A percentile compares a stretch with the other conserved stretches of the same genome.
These are phyloP conservation scores for Macropus fuliginosus DNA, from an alignment of 2,797 vertebrate species.

Conservation along the genomic window DNA sequence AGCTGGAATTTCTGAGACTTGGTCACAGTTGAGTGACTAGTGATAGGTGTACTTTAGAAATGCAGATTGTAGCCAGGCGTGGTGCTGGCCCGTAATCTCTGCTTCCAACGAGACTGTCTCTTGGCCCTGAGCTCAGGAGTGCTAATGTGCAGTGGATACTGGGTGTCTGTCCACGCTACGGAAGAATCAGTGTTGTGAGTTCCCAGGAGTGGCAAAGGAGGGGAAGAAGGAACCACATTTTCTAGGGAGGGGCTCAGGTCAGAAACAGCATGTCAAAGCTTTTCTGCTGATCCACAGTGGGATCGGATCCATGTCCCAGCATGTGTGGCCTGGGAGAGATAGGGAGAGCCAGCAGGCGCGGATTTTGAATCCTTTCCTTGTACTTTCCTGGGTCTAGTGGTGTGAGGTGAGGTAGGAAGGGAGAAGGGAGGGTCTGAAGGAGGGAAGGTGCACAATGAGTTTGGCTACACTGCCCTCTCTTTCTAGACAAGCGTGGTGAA, in stretches of 20 bases:
- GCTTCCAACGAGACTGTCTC: neutral
- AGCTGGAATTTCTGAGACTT: neutral
- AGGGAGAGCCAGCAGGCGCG: neutral
- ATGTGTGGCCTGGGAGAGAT: neutral
- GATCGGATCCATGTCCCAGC: neutral
- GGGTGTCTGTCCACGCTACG: neutral
- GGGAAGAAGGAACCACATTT: neutral
- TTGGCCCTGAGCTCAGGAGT: neutral
- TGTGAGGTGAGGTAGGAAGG: neutral
- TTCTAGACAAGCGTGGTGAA: slow-evolving; percentile 95
- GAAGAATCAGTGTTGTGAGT: neutral
- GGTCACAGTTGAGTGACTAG: neutral
- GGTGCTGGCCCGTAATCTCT: neutral
- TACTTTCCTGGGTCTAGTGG: neutral
- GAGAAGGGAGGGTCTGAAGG: neutral
- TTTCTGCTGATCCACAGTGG: neutral
- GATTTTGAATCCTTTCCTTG: neutral
- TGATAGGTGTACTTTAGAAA: neutral
- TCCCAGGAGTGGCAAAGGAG: neutral
- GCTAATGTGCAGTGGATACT: neutral
- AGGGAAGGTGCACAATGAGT: neutral
- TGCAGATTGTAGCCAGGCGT: neutral
- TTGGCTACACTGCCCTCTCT: neutral
- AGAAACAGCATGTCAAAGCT: neutral
- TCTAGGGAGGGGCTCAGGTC: neutral